Evolutionary conservation across 2,113 vertebrate species (phyloP).

Genomic region (Henicopernis longicauda): DNA sequence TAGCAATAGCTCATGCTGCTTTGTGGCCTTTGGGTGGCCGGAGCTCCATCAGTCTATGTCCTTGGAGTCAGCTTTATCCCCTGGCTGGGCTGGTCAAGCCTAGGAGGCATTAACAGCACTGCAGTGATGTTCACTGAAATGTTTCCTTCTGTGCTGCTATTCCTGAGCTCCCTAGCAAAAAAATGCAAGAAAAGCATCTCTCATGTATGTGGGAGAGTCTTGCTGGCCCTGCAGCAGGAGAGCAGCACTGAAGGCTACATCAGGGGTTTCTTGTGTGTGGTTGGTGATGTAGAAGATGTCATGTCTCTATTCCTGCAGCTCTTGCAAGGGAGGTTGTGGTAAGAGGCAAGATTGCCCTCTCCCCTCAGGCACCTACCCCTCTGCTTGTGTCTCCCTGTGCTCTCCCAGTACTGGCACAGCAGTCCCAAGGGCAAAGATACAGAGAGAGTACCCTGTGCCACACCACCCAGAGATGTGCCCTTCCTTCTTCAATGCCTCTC

Average conservation of each 20-base stretch:
- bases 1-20: background rate
- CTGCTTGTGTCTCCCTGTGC: background rate
- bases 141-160: background rate
- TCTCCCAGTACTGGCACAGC: background rate
- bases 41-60: background rate
- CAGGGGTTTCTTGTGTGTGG: background rate
- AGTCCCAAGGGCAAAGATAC: background rate
- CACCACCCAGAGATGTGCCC: background rate
- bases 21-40: background rate
- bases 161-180: background rate
- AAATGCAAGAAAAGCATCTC: background rate
- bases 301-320: background rate
- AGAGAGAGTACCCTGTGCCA: rapidly evolving
- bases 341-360: background rate
- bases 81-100: background rate
- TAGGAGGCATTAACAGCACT: background rate
- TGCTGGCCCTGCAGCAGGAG: background rate
- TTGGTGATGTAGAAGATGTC: background rate
- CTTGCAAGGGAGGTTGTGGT: background rate
- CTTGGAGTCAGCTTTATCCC: conserved; percentile 3
- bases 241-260: background rate
- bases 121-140: background rate
- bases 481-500: background rate
- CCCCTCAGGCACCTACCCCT: background rate
- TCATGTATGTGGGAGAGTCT: background rate